Percentiles rank a stretch among this genome's conserved stretches.
These are phyloP conservation scores for Sphaeramia orbicularis DNA, from an alignment of 2,797 vertebrate species.

Conservation along the genomic window DNA sequence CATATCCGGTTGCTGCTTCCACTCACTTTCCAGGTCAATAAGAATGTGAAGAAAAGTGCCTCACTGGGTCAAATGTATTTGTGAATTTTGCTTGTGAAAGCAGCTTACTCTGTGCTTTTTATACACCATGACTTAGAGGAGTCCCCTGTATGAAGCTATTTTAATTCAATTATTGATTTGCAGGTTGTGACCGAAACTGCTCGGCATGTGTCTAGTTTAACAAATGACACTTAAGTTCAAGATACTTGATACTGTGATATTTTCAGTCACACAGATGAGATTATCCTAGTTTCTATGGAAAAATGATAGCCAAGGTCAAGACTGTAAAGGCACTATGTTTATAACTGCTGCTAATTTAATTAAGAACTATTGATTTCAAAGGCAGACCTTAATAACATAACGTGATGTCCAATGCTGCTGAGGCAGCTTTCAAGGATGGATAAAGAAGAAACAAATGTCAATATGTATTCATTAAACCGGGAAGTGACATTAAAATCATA, in stretches of 20 bases:
- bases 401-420: too few species aligned
- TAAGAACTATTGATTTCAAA: too few species aligned
- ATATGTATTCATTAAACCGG: too few species aligned
- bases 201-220: background rate
- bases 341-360: background rate
- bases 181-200: background rate
- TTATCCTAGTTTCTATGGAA: background rate
- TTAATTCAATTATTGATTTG: conserved; percentile 25
- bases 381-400: background rate
- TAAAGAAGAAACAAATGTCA: too few species aligned
- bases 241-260: background rate
- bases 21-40: conserved; percentile 41
- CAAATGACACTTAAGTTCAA: conserved; percentile 12
- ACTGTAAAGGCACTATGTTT: background rate
- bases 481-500: too few species aligned
- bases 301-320: background rate
- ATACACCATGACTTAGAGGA: conserved; percentile 3
- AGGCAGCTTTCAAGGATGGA: too few species aligned
- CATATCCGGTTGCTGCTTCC: conserved; percentile 41
- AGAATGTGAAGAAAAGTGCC: conserved; percentile 14
- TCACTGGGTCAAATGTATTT: conserved; percentile 28
- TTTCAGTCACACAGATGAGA: background rate
- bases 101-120: conserved; percentile 1
- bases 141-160: background rate
- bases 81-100: conserved; percentile 28